Evolutionary conservation across 2,888 invertebrate genomes (phyloP).

Genomic region (Limnephilus marmoratus): DNA sequence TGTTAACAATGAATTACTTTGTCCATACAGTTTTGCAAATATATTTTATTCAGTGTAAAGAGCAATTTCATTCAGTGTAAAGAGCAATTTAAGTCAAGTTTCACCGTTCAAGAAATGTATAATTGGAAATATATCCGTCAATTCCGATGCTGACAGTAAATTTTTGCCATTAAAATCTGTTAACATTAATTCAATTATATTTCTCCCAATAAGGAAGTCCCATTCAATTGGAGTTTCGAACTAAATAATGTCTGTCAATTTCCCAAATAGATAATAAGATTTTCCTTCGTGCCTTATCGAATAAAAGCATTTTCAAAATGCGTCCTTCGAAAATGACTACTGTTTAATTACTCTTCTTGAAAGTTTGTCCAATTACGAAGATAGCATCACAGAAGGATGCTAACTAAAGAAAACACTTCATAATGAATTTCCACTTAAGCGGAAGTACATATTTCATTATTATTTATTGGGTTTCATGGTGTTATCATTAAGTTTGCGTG

Average conservation of each 20-base stretch:
- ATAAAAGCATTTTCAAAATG: slow-evolving; percentile 5
- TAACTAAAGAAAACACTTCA: neutral
- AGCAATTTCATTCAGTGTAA: neutral
- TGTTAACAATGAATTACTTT: neutral
- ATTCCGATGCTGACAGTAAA: neutral
- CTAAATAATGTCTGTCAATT: neutral
- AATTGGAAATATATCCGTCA: neutral
- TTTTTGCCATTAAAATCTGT: neutral
- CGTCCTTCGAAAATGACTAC: neutral
- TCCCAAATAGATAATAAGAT: neutral
- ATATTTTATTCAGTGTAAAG: neutral
- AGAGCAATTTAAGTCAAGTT: neutral
- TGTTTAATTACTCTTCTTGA: neutral
- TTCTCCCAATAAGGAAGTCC: neutral
- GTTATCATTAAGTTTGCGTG: neutral
- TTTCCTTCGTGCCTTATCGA: neutral
- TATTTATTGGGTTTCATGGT: neutral
- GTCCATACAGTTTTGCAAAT: neutral
- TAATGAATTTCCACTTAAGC: neutral
- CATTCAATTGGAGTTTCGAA: neutral
- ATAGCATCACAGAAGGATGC: neutral
- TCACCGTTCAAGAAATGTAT: neutral
- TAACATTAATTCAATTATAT: neutral
- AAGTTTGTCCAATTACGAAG: neutral
- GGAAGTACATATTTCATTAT: neutral